Base-by-base conservation (phyloP, 92 coral and sea anemone species). In the Actinostola sp. region DNA sequence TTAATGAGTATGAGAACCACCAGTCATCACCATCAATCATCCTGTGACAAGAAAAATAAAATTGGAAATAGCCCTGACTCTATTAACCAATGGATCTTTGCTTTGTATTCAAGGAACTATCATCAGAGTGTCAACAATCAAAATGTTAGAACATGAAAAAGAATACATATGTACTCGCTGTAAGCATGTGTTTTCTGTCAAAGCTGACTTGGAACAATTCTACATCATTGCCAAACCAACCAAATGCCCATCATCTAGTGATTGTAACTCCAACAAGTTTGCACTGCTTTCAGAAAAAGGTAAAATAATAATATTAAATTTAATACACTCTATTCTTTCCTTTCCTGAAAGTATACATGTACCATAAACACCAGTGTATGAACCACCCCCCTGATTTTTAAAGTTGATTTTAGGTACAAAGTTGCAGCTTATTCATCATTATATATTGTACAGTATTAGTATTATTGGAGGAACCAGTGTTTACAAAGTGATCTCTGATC, bases 131-230 rank as follows among this genome's bases (percentile, higher is more conserved):
- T 71, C 95, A 16, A 79, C 84, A 33, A 92, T 94, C 28, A 94
- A 94, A 68, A 73, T 94, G 77, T 73, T 94, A 30, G 97, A 94
- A 63, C 88, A 81, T 56, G 94, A 94, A 51, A 94, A 78, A 61
- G 98, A 94, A 43, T 94, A 78, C 71, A 82, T 91, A 52, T 94
- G 98, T 65, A 53, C 57, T 26, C 85, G 86, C 42, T 94, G 98
- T 83, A 94, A 88, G 69, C 85, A 88, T 70, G 86, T 87, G 67
- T 94, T 94, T 83, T 67, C 82, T 34, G 88, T 83, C 31, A 81
- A 87, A 61, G 98, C 95, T 39, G 97, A 94, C 59, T 91, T 94
- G 78, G 98, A 91, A 69, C 96, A 94, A 73, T 81, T 83, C 43
- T 91, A 91, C 73, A 77, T 81, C 56, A 87, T 94, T 50, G 94